Evolutionary conservation across 2,888 invertebrate species (phyloP).

Genomic region (Erannis defoliaria): DNA sequence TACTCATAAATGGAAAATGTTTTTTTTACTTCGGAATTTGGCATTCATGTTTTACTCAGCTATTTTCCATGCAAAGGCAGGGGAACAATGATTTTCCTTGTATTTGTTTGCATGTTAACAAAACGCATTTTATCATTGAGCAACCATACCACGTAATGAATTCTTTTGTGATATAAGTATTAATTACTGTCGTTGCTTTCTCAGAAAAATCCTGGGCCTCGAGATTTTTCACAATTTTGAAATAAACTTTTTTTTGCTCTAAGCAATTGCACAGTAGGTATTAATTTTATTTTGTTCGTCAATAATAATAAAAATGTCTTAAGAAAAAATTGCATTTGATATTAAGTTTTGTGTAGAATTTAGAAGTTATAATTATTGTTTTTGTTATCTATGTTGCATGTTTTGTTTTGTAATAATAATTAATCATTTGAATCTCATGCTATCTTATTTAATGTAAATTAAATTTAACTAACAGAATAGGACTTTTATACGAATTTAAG

Average conservation of each 20-base stretch:
- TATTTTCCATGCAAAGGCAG: background rate
- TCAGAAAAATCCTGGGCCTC: background rate
- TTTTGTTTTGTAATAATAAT: no score
- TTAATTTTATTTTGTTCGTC: background rate
- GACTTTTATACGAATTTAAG: no score
- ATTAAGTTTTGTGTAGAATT: no score
- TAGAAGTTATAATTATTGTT: no score
- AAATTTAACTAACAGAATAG: no score
- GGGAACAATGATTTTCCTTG: background rate
- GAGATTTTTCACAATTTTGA: background rate
- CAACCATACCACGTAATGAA: background rate
- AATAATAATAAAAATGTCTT: background rate
- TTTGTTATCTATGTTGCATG: no score
- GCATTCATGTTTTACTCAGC: background rate
- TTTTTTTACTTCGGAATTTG: background rate
- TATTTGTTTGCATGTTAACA: slow-evolving; percentile 1
- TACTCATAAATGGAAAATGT: background rate
- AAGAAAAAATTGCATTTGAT: background rate
- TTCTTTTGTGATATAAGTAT: background rate
- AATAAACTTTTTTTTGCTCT: background rate
- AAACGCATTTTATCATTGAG: background rate
- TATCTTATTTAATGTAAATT: no score
- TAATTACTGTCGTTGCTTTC: background rate
- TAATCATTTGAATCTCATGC: no score
- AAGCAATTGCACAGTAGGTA: background rate